Conservation (phyloP, 2,113 vertebrate genomes). For the Mola mola region DNA sequence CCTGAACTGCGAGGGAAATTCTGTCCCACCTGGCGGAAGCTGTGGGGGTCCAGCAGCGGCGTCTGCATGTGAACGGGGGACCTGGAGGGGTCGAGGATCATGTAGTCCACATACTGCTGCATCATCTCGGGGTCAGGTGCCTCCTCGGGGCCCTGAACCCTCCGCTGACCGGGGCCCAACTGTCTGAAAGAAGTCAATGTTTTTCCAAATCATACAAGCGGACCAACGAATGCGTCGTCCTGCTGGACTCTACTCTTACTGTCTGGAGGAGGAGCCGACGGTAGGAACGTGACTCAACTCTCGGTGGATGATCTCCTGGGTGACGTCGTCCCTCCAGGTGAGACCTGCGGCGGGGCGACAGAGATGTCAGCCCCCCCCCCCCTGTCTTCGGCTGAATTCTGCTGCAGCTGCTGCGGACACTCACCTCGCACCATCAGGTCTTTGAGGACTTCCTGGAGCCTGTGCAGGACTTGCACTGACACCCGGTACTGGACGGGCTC, state of each 20-base stretch:
- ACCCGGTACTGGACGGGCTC: constrained; percentile 87
- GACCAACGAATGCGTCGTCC: too few species aligned
- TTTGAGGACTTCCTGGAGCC: constrained; percentile 88
- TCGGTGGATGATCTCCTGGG: constrained; percentile 88
- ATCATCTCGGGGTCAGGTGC: constrained; percentile 68
- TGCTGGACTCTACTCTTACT: constrained; percentile 80
- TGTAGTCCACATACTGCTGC: constrained; percentile 88
- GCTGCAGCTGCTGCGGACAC: neutral
- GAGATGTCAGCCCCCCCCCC: neutral
- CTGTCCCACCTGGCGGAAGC: constrained; percentile 84
- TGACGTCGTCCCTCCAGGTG: constrained; percentile 92
- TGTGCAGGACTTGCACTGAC: constrained; percentile 87
- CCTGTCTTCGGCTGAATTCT: too few species aligned
- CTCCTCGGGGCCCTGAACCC: constrained; percentile 22
- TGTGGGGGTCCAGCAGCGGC: constrained; percentile 85
- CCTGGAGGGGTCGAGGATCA: constrained; percentile 82
- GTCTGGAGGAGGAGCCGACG: constrained; percentile 51
- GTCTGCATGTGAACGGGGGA: constrained; percentile 83
- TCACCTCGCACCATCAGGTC: constrained; percentile 94
- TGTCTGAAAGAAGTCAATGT: constrained; percentile 10
- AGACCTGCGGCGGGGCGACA: constrained; percentile 81
- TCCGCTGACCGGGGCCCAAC: constrained; percentile 18
- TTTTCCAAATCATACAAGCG: too few species aligned
- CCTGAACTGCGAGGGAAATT: too few species aligned
- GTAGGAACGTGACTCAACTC: constrained; percentile 91